Base-by-base conservation (phyloP, 2,113 vertebrate species). In the Progne subis region DNA sequence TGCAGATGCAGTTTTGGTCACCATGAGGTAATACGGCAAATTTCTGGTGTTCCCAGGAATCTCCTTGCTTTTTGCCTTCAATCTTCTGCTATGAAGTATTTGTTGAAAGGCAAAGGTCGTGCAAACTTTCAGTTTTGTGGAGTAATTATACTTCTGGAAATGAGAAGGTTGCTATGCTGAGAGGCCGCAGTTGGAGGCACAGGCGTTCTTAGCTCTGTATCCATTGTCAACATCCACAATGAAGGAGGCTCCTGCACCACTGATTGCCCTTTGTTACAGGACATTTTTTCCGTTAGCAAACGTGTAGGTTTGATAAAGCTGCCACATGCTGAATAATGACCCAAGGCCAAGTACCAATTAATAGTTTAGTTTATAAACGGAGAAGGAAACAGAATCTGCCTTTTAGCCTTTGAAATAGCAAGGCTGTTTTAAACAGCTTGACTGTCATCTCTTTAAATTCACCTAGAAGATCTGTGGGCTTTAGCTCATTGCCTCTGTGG, bases 321-420 rank as follows among this genome's bases (percentile, higher is more conserved):
- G 31, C 61, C 53, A 49, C 28, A 37, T 29, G 50, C 60, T 87
- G n/a, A 81, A 75, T 75, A 78, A 82, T 8, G 26, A 67, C 28
- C 74, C 57, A 41, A 70, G 8, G 17, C 63, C 52, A 56, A 52
- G 46, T 80, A 85, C 15, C 53, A 64, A 67, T 91, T 88, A 88
- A 86, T 78, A 83, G 7, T 43, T 47, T 90, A 28, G 15, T 71
- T 90, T 78, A 75, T 67, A 90, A 82, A 75, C 49, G 47, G 25
- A 88, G 82, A 88, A 75, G 18, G 68, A 81, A 90, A 71, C 19
- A 78, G 57, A 86, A 90, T 56, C 43, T 78, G 23, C 28, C 29
- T 76, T 85, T 94, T 64, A 88, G 67, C 20, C 67, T 88, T 75
- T 83, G 47, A 93, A 93, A 71, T 50, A 83, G 37, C 31, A 92